Evolutionary conservation across 92 coral and sea anemone species (phyloP).

Genomic region (Porites cylindrica): DNA sequence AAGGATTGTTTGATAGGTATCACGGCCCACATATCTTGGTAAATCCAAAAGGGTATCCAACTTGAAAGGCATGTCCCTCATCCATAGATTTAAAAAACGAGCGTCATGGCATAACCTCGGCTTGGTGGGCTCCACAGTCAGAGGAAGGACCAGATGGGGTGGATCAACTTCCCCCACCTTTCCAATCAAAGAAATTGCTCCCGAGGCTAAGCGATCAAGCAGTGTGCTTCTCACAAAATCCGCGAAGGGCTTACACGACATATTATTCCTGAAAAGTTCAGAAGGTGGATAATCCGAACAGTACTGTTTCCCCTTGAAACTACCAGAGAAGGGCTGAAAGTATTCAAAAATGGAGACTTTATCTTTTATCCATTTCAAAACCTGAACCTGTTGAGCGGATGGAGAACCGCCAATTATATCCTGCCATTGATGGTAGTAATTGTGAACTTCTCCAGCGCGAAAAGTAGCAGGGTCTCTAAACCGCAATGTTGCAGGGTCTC

Average conservation of each 20-base stretch:
- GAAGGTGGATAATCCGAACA: constrained; percentile 6
- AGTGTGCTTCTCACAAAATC: no score
- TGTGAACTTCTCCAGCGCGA: constrained; percentile 37
- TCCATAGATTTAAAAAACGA: constrained; percentile 50
- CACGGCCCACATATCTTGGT: neutral
- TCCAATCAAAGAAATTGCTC: no score
- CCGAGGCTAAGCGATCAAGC: no score
- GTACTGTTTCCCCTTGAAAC: neutral
- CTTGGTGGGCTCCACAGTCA: neutral
- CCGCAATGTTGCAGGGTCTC: neutral
- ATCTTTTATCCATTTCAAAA: constrained; percentile 26
- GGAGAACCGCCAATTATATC: constrained; percentile 5
- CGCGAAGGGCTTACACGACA: no score
- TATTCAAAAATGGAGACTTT: constrained; percentile 16
- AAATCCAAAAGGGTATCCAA: no score
- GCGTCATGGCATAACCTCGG: constrained; percentile 62
- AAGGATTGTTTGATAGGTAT: constrained; percentile 34
- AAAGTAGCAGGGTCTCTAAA: constrained; percentile 33
- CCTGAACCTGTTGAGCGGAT: constrained; percentile 10
- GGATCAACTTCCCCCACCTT: no score
- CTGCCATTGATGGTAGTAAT: constrained; percentile 14
- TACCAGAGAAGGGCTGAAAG: neutral
- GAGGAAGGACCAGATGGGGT: no score
- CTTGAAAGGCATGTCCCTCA: neutral
- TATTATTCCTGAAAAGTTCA: no score